Percentiles rank a stretch among this genome's conserved stretches.
These are phyloP conservation scores for Cyanoderma ruficeps DNA, from an alignment of 2,113 vertebrate species.

Conservation along the genomic window DNA sequence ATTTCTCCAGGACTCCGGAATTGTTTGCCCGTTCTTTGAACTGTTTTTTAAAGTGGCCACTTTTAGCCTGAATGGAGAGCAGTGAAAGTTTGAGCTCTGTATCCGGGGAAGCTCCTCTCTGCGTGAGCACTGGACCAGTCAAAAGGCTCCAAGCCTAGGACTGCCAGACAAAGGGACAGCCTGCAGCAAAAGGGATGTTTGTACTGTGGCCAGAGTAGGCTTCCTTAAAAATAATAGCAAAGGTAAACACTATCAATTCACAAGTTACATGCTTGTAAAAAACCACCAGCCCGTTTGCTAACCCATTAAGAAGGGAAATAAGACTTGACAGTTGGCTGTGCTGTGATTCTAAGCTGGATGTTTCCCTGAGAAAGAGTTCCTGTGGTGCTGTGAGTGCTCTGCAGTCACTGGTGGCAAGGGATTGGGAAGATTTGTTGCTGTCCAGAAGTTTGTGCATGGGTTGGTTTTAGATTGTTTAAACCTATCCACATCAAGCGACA, in stretches of 20 bases:
- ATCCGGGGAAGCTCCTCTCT: not conserved
- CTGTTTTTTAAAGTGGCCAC: not conserved
- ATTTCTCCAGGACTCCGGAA: not conserved
- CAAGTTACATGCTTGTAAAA: constrained; percentile 33
- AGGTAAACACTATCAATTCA: constrained; percentile 35
- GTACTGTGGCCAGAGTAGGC: not conserved
- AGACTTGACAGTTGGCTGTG: constrained; percentile 3
- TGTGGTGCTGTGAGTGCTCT: not conserved
- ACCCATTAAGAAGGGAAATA: constrained; percentile 14
- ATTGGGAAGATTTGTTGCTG: constrained; percentile 8
- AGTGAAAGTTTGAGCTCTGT: constrained; percentile 6
- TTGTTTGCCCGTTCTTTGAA: not conserved
- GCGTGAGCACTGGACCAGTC: not conserved
- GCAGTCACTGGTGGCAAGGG: not conserved
- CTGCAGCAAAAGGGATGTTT: constrained; percentile 44
- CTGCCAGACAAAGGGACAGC: constrained; percentile 30
- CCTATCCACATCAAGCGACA: not conserved
- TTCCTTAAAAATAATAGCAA: constrained; percentile 47
- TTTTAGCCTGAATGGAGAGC: not conserved
- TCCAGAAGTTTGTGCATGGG: not conserved
- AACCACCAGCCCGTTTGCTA: not conserved
- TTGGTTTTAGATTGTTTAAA: constrained; percentile 5
- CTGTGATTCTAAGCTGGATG: constrained; percentile 19
- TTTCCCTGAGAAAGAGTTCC: constrained; percentile 13
- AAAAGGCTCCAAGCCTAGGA: not conserved